phyloP scores from a whole-genome alignment of 2,888 invertebrate species.

The Hylaea fasciaria region DNA sequence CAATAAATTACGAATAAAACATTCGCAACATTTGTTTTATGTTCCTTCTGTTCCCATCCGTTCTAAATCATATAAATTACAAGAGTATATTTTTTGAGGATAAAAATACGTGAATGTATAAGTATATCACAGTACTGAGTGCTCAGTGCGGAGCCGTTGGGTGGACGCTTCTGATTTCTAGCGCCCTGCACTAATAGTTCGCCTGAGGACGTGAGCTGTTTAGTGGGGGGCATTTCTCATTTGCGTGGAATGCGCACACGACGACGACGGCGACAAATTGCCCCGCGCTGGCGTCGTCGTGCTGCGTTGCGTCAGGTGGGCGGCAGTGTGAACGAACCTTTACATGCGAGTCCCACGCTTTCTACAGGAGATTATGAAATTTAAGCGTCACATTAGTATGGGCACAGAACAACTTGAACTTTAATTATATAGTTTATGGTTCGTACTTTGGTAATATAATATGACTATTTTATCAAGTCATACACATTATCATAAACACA shows the following conservation, averaged over 20 bases:
- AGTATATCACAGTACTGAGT: too few species aligned
- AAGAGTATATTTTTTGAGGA: neutral
- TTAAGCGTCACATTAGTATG: neutral
- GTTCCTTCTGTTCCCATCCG: constrained; percentile 9
- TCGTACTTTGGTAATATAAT: neutral
- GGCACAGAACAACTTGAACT: neutral
- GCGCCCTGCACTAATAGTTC: constrained; percentile 5
- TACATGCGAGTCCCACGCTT: constrained; percentile 19
- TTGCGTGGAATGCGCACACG: constrained; percentile 21
- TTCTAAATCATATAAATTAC: constrained; percentile 1
- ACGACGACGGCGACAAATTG: constrained; percentile 22
- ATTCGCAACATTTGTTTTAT: constrained; percentile 6
- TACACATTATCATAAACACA: too few species aligned
- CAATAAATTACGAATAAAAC: constrained; percentile 20
- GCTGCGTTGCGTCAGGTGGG: constrained; percentile 17
- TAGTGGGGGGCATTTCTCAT: constrained; percentile 4
- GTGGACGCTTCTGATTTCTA: neutral
- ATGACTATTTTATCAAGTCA: neutral
- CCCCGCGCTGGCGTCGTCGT: neutral
- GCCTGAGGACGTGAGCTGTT: neutral
- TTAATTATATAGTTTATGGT: neutral
- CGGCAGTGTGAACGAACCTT: constrained; percentile 31
- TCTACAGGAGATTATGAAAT: constrained; percentile 18
- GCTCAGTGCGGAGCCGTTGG: neutral
- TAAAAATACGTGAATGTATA: too few species aligned